These are phyloP conservation scores for Trachelus iudaicus DNA, from an alignment of 2,888 invertebrate genomes.

Conservation along the genomic window DNA sequence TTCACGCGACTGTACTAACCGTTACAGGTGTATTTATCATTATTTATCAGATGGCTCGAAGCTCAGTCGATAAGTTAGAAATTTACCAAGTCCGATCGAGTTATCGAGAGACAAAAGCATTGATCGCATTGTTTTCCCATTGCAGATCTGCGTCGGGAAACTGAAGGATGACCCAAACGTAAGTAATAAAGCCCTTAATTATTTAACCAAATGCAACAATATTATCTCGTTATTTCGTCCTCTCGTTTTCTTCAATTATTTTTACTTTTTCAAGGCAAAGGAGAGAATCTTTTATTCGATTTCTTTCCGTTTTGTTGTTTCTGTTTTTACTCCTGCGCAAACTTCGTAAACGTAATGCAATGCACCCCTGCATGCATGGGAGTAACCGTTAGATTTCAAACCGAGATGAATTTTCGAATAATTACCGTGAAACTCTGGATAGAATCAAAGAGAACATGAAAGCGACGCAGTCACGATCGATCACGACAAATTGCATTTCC, in stretches of 20 bases:
- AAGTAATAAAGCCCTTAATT: conserved; percentile 47
- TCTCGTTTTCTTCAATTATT: background rate
- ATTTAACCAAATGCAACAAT: background rate
- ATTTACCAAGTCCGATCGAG: background rate
- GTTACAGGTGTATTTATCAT: background rate
- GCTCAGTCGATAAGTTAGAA: background rate
- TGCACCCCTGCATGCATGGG: background rate
- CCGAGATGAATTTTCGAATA: background rate
- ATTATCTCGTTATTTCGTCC: background rate
- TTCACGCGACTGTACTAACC: background rate
- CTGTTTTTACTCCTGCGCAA: background rate
- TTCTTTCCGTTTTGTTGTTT: background rate
- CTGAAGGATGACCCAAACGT: conserved; percentile 71
- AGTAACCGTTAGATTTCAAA: background rate
- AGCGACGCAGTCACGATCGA: too few relatives aligned
- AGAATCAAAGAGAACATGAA: too few relatives aligned
- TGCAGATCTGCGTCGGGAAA: conserved; percentile 70
- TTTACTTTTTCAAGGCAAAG: background rate
- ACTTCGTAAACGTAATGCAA: background rate
- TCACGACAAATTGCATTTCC: background rate
- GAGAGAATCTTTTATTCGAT: background rate
- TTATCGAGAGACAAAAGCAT: background rate
- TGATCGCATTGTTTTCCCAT: conserved; percentile 27
- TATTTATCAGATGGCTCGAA: background rate
- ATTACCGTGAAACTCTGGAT: too few relatives aligned